A percentile compares a stretch with the other conserved stretches of the same genome.
Evolutionary conservation across 1,140 invertebrate species (phyloP).

Genomic region (Ganaspis sp.): DNA sequence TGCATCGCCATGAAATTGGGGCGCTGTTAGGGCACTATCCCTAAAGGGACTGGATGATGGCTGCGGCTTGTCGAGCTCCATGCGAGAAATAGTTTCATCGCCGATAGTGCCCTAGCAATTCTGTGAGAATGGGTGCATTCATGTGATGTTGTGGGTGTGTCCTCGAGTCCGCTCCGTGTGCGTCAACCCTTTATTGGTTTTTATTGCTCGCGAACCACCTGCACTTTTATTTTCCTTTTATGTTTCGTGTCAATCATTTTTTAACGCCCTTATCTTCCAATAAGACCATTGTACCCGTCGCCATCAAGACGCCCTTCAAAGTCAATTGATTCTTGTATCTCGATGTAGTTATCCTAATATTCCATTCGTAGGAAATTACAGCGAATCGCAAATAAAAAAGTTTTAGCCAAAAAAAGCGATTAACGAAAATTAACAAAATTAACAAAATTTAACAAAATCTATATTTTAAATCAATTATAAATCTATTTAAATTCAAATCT

Average conservation of each 20-base stretch:
- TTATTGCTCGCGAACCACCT: conserved; percentile 19
- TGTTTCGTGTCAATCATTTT: neutral
- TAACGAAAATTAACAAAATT: no score
- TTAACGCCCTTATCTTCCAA: neutral
- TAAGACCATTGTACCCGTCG: neutral
- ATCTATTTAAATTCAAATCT: no score
- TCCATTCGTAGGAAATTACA: no score
- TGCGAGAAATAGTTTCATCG: conserved; percentile 21
- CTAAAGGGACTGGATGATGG: conserved; percentile 56
- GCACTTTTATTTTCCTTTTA: conserved; percentile 18
- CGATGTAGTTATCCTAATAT: no score
- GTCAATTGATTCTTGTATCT: no score
- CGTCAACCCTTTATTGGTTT: neutral
- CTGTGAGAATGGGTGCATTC: neutral
- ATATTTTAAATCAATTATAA: no score
- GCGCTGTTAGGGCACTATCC: conserved; percentile 65
- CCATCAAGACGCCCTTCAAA: neutral
- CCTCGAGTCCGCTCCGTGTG: neutral
- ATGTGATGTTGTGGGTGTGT: neutral
- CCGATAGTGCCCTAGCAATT: neutral
- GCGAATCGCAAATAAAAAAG: no score
- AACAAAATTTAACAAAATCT: no score
- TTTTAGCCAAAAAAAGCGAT: no score
- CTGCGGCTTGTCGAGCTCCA: neutral
- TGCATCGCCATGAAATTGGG: conserved; percentile 72